Evolutionary conservation across 2,113 vertebrate species (phyloP).

Genomic region (Bettongia penicillata): DNA sequence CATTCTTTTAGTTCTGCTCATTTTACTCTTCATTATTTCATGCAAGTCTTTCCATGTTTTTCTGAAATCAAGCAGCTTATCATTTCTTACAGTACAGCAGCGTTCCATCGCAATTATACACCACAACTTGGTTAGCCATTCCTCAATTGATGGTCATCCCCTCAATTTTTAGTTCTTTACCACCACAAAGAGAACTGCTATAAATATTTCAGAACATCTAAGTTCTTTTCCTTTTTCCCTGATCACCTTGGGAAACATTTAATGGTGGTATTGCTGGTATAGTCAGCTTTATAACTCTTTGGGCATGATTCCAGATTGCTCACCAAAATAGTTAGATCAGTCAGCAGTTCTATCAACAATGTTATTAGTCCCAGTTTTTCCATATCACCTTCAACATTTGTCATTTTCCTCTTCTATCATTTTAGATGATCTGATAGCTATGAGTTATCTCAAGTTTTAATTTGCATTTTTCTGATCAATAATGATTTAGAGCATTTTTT

Average conservation of each 20-base stretch:
- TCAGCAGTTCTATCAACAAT: not conserved
- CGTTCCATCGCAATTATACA: not conserved
- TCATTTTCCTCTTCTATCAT: not conserved
- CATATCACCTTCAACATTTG: not conserved
- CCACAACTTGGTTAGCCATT: not conserved
- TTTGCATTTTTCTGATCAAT: not conserved
- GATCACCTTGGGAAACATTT: not conserved
- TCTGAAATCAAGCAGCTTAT: not conserved
- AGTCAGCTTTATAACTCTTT: not conserved
- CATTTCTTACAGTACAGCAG: not conserved
- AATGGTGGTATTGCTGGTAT: not conserved
- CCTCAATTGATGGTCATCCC: not conserved
- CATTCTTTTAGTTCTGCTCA: not conserved
- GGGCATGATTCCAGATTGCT: not conserved
- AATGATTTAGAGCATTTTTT: not conserved
- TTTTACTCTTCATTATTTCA: not conserved
- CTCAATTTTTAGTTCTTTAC: not conserved
- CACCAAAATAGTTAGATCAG: not conserved
- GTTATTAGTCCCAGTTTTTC: not conserved
- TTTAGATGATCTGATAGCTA: not conserved
- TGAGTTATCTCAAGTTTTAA: not conserved
- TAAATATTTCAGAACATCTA: not conserved
- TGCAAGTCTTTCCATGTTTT: not conserved
- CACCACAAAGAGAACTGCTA: not conserved
- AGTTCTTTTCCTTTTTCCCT: not conserved